Percentiles rank a stretch among this genome's conserved stretches.
Evolutionary conservation across 2,888 invertebrate species (phyloP).

Genomic region (Catocala fraxini): DNA sequence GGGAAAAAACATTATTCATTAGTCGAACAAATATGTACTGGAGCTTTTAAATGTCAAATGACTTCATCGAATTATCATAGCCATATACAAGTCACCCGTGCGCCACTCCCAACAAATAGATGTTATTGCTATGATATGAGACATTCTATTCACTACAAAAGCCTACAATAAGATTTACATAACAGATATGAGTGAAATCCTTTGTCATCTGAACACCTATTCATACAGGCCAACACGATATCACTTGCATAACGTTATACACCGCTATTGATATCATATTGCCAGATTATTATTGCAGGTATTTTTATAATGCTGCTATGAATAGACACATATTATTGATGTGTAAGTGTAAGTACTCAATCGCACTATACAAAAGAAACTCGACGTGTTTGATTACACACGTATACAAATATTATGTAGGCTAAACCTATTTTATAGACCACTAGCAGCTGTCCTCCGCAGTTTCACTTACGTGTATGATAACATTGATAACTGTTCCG

Average conservation of each 20-base stretch:
- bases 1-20: slow-evolving; percentile 21
- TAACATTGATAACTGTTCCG: too few relatives aligned
- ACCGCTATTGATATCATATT: slow-evolving; percentile 49
- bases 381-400: background rate
- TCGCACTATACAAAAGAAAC: slow-evolving; percentile 5
- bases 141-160: slow-evolving; percentile 66
- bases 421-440: too few relatives aligned
- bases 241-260: slow-evolving; percentile 62
- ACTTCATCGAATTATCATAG: slow-evolving; percentile 73
- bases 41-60: slow-evolving; percentile 67
- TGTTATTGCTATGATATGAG: slow-evolving; percentile 63
- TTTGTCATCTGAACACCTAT: slow-evolving; percentile 79
- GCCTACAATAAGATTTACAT: slow-evolving; percentile 73
- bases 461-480: too few relatives aligned
- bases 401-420: background rate
- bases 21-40: slow-evolving; percentile 43
- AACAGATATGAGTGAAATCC: slow-evolving; percentile 75
- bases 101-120: slow-evolving; percentile 71
- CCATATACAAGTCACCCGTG: slow-evolving; percentile 61
- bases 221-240: slow-evolving; percentile 63
- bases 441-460: too few relatives aligned
- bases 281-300: slow-evolving; percentile 34
- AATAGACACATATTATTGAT: slow-evolving; percentile 9
- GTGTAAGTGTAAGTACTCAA: slow-evolving; percentile 2
- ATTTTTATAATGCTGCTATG: slow-evolving; percentile 16